Base-by-base conservation (phyloP, 1,140 invertebrate species). In the Hyposmocoma kahamanoa region DNA sequence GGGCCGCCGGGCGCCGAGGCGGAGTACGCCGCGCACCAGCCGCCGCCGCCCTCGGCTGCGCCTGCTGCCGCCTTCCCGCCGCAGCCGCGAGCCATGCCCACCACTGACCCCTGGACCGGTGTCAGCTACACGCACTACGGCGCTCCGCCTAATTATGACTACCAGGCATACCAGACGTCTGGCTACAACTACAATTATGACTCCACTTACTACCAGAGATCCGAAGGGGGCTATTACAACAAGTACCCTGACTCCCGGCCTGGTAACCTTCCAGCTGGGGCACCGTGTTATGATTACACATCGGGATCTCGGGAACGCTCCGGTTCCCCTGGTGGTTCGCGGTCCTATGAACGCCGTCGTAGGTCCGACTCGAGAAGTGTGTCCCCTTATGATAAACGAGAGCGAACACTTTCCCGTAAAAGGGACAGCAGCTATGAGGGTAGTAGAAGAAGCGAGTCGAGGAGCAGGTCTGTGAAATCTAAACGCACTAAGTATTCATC, bases 71-170 rank as follows among this genome's bases (percentile, higher is more conserved):
- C 34, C 50, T 62, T 44, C 22, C 54, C 67, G 56, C 62, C 74
- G 51, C 11, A 26, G 5, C 32, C 8, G 32, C 46, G 32, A 32
- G 38, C 44, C 22, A 59, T 73, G 70, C 79, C 76, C 58, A 74
- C 78, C 62, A 85, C 82, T 50, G 82, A 85, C 66, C 82, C 82
- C 54, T 85, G 82, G 82, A 85, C 82, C 11, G 81, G 81, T 53
- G 77, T 69, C 66, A 80, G 75, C 79, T 85, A 85, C 74, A 71
- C 62, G 54, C 72, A 80, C 56, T 84, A 84, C 67, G 71, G 68
- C 53, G 62, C 63, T 50, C 67, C 78, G 41, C 50, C 64, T 44
- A 22, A 17, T 28, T 81, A 78, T 50, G 75, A 80, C 57, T 83
- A 84, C 56, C 69, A 65, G 46, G 59, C 60, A 20, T 83, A 83